Evolutionary conservation across 1,140 invertebrate genomes (phyloP).

Genomic region (Hylaeus anthracinus): DNA sequence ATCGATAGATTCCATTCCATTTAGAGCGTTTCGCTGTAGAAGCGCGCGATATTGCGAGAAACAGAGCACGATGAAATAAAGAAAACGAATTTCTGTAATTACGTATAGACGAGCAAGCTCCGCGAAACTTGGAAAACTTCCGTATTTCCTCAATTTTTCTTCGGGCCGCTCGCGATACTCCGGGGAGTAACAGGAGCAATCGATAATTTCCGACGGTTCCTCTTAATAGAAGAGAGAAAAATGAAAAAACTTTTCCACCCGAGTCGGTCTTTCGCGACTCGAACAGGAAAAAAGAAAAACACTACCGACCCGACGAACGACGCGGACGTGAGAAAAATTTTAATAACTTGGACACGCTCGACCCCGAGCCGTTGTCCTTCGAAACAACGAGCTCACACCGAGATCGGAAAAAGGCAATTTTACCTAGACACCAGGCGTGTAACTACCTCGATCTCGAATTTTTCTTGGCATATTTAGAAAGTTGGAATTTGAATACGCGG

Average conservation of each 20-base stretch:
- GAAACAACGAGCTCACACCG: no score
- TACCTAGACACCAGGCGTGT: no score
- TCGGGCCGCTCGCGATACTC: neutral
- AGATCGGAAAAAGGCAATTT: no score
- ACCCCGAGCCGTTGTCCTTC: neutral
- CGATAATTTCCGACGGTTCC: slow-evolving; percentile 2
- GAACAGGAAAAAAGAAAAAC: neutral
- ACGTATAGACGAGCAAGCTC: neutral
- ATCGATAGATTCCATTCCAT: no score
- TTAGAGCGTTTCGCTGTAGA: no score
- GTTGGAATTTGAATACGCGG: no score
- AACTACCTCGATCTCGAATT: no score
- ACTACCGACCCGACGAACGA: slow-evolving; percentile 19
- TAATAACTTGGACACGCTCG: slow-evolving; percentile 15
- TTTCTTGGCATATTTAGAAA: no score
- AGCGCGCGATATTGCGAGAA: no score
- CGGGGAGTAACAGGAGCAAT: neutral
- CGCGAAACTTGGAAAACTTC: neutral
- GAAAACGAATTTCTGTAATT: slow-evolving; percentile 2
- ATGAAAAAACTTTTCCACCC: neutral
- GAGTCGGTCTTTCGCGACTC: slow-evolving; percentile 15
- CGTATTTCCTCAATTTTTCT: neutral
- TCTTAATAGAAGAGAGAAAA: neutral
- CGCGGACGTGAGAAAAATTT: slow-evolving; percentile 36
- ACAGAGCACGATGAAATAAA: neutral